Evolutionary conservation across 2,797 vertebrate genomes (phyloP).

Genomic region (Adelosebastes latens): DNA sequence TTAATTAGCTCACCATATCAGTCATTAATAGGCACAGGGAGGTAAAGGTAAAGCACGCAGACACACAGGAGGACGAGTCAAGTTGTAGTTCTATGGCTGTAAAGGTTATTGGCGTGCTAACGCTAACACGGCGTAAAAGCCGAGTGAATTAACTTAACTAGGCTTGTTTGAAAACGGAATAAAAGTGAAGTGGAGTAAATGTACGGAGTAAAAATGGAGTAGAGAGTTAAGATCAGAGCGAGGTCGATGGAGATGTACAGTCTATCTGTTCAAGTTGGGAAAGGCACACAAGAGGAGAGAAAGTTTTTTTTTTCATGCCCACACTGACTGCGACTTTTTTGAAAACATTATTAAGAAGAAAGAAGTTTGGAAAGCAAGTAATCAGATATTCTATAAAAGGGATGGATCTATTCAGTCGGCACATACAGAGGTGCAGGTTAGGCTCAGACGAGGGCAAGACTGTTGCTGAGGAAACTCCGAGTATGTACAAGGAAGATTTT

Average conservation of each 20-base stretch:
- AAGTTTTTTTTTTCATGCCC: constrained; percentile 12
- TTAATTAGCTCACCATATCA: constrained; percentile 8
- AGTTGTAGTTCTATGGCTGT: constrained; percentile 17
- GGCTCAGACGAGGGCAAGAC: constrained; percentile 25
- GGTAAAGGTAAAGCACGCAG: constrained; percentile 57
- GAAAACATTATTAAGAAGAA: constrained; percentile 8
- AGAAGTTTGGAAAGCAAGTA: constrained; percentile 21
- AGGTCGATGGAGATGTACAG: constrained; percentile 4
- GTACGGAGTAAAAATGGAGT: background rate
- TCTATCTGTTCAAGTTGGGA: constrained; percentile 44
- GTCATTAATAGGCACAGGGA: constrained; percentile 67
- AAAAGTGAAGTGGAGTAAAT: background rate
- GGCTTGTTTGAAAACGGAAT: constrained; percentile 1
- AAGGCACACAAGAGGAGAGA: constrained; percentile 69
- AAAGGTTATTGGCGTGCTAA: constrained; percentile 17
- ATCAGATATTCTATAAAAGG: constrained; percentile 54
- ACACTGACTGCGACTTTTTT: constrained; percentile 28
- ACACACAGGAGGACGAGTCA: constrained; percentile 37
- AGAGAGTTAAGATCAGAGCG: background rate
- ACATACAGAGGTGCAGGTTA: constrained; percentile 24
- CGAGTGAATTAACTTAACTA: background rate
- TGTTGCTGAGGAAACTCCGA: constrained; percentile 21
- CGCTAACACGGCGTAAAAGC: background rate
- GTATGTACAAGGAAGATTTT: constrained; percentile 48
- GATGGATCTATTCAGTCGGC: constrained; percentile 24